phyloP scores from a whole-genome alignment of 2,113 vertebrate species.

The Herpailurus yagouaroundi region DNA sequence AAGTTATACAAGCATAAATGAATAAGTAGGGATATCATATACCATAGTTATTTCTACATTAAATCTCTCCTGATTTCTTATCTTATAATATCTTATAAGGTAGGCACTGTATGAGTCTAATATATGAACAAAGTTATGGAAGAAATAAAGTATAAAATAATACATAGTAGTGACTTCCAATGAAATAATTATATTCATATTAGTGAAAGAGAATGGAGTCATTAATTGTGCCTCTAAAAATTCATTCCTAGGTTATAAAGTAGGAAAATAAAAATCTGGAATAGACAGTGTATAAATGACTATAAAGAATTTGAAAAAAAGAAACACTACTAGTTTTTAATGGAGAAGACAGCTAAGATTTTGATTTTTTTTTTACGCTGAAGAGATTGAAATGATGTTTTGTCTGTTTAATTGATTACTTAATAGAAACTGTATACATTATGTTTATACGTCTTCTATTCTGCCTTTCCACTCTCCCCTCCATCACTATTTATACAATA shows the following conservation, averaged over 20 bases:
- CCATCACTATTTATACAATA: background rate
- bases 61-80: constrained; percentile 55
- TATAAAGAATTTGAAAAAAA: constrained; percentile 38
- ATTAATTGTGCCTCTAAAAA: constrained; percentile 64
- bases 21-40: constrained; percentile 49
- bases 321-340: background rate
- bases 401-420: constrained; percentile 30
- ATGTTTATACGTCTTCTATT: background rate
- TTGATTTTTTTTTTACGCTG: background rate
- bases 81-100: constrained; percentile 18
- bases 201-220: constrained; percentile 49
- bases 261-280: constrained; percentile 58
- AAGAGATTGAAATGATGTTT: background rate
- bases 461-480: background rate
- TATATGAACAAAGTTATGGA: constrained; percentile 54
- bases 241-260: constrained; percentile 45
- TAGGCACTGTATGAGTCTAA: constrained; percentile 8
- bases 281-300: constrained; percentile 18
- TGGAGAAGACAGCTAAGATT: background rate
- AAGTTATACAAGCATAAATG: constrained; percentile 68
- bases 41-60: constrained; percentile 67
- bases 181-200: constrained; percentile 59
- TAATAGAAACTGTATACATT: background rate
- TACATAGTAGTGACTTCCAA: constrained; percentile 25
- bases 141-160: constrained; percentile 63